Percentiles rank a stretch among this genome's conserved stretches.
These are phyloP conservation scores for Rhynchomys soricoides DNA, from an alignment of 2,113 vertebrate species.

Conservation along the genomic window DNA sequence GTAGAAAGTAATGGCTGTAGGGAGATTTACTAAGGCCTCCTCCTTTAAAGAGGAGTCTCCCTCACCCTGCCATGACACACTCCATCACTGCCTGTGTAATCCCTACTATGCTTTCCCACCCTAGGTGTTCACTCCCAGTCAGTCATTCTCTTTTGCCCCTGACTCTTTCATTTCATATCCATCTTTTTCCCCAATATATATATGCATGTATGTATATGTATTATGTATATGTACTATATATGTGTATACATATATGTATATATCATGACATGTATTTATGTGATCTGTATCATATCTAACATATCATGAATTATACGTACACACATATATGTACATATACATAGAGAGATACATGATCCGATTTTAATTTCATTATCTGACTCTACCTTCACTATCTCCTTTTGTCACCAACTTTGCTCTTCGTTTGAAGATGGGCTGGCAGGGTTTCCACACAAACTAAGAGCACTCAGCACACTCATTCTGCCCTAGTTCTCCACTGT, in stretches of 20 bases:
- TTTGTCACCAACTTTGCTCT: background rate
- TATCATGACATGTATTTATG: too few species aligned
- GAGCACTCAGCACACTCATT: background rate
- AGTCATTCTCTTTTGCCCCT: background rate
- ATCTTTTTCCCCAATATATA: background rate
- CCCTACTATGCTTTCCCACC: background rate
- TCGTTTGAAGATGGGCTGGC: background rate
- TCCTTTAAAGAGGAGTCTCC: too few species aligned
- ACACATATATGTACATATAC: background rate
- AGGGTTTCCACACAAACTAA: background rate
- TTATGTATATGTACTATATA: too few species aligned
- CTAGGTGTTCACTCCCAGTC: background rate
- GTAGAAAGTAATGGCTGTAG: background rate
- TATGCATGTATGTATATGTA: too few species aligned
- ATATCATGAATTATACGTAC: background rate
- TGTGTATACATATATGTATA: background rate
- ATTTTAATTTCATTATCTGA: background rate
- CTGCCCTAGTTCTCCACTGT: background rate
- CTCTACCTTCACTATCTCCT: background rate
- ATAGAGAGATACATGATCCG: background rate
- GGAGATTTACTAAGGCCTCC: too few species aligned
- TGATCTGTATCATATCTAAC: too few species aligned
- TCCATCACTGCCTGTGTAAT: rapidly evolving
- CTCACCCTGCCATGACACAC: background rate
- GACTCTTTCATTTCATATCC: background rate